phyloP scores from a whole-genome alignment of 2,113 vertebrate genomes.

The Copsychus sechellarum region DNA sequence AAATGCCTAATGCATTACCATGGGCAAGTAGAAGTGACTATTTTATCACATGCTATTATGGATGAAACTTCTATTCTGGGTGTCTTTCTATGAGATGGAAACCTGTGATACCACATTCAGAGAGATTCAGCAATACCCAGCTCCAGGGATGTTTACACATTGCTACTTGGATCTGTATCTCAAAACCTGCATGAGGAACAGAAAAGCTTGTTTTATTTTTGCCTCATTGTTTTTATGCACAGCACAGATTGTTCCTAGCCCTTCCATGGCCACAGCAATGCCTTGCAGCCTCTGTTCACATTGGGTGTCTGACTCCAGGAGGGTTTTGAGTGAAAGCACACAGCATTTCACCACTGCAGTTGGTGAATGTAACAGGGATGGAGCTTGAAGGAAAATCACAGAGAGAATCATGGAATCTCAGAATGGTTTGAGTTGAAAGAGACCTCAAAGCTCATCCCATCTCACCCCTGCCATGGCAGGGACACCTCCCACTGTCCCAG shows the following conservation, averaged over 20 bases:
- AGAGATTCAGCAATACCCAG: background rate
- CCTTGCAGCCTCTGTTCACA: background rate
- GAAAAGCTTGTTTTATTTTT: background rate
- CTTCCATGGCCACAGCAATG: background rate
- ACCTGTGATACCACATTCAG: background rate
- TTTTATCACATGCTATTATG: background rate
- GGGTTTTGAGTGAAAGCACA: background rate
- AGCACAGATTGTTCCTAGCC: background rate
- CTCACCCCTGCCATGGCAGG: background rate
- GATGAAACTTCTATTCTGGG: background rate
- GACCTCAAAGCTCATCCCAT: rapidly evolving
- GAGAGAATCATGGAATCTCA: background rate
- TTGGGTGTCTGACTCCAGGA: background rate
- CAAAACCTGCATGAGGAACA: background rate
- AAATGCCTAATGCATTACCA: background rate
- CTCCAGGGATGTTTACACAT: background rate
- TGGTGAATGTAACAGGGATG: background rate
- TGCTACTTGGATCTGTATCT: background rate
- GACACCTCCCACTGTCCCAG: background rate
- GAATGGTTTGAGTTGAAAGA: background rate
- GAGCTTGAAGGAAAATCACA: background rate
- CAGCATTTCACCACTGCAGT: background rate
- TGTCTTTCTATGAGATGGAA: background rate
- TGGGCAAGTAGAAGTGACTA: background rate
- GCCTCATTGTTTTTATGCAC: background rate